phyloP scores from a whole-genome alignment of 1,140 invertebrate species.

The Cheumatopsyche charites region DNA sequence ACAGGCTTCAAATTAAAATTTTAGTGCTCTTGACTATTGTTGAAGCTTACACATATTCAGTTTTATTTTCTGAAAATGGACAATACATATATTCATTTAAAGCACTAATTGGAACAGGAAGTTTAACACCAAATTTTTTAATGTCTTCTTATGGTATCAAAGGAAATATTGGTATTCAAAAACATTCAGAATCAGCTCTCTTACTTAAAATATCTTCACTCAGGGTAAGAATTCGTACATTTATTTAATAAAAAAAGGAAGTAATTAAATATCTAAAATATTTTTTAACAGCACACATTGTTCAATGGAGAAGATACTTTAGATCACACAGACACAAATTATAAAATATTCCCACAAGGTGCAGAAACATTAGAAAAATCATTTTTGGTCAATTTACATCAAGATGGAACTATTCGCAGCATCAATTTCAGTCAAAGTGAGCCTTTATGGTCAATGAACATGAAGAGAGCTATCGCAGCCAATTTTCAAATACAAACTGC shows the following conservation, averaged over 20 bases:
- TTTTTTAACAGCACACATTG: conserved; percentile 13
- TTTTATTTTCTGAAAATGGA: conserved; percentile 26
- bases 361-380: conserved; percentile 11
- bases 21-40: too few relatives aligned
- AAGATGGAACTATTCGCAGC: neutral
- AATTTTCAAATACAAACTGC: conserved; percentile 64
- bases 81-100: conserved; percentile 27
- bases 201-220: conserved; percentile 13
- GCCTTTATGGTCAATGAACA: conserved; percentile 69
- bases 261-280: neutral
- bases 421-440: conserved; percentile 51
- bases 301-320: neutral
- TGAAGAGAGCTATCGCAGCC: conserved; percentile 69
- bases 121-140: conserved; percentile 11
- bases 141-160: conserved; percentile 22
- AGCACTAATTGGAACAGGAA: conserved; percentile 1
- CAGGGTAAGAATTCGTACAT: conserved; percentile 4
- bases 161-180: conserved; percentile 7
- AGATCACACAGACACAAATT: neutral
- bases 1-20: too few relatives aligned
- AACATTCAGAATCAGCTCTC: neutral
- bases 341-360: conserved; percentile 5
- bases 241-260: neutral
- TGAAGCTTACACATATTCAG: neutral
- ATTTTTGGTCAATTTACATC: neutral